Evolutionary conservation across 2,113 vertebrate species (phyloP).

Genomic region (Catharus fuscescens): DNA sequence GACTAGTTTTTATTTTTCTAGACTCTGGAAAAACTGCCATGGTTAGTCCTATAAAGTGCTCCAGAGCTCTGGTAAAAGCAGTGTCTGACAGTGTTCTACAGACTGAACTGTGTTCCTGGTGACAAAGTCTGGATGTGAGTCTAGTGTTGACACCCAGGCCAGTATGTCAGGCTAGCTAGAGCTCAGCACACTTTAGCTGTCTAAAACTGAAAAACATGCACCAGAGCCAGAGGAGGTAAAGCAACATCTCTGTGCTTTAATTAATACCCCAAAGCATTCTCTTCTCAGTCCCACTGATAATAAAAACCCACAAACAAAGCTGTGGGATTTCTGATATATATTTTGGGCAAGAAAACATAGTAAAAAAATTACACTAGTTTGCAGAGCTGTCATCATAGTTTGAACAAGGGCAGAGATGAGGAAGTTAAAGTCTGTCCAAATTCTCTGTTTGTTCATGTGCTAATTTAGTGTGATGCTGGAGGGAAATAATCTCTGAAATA

Average conservation of each 20-base stretch:
- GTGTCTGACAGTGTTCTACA: neutral
- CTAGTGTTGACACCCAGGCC: neutral
- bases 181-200: neutral
- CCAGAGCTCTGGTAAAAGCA: neutral
- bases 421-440: neutral
- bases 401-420: neutral
- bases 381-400: neutral
- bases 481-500: neutral
- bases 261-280: neutral
- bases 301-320: neutral
- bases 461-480: neutral
- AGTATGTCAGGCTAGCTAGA: neutral
- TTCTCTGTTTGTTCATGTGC: neutral
- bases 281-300: neutral
- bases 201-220: neutral
- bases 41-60: neutral
- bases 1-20: neutral
- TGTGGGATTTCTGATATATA: neutral
- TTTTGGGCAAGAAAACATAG: neutral
- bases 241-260: neutral
- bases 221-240: neutral
- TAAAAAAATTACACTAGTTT: neutral
- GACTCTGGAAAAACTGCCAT: neutral
- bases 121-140: neutral
- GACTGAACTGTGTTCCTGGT: neutral